Base-by-base conservation (phyloP, 30 jellyfish, hydroid and myxozoan genomes). In the Catostylus mosaicus region DNA sequence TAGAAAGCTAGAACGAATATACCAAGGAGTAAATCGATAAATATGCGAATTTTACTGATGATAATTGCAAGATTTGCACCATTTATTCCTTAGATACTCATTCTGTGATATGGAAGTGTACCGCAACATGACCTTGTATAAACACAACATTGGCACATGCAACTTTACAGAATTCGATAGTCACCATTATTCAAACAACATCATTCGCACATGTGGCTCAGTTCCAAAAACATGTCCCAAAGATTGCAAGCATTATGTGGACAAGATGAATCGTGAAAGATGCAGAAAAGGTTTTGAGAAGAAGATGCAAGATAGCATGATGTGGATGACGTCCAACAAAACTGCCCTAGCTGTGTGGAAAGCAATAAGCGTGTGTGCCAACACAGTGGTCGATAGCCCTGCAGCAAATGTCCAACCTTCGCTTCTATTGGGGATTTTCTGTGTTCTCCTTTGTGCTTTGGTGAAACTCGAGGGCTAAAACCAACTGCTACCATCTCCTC, bases 61-160 rank as follows among this genome's bases (percentile, higher is more conserved):
- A 9, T 46, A 46, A 46, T 46, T 46, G 60, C 60, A 19, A 46
- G n/a, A n/a, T n/a, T n/a, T n/a, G n/a, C 68, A 3, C 31, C 3
- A 45, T 37, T 45, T 43, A 11, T 8, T 1, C 12, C 57, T 59
- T 43, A 84, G 94, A 57, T 84, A 84, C 77, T 16, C 94, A 19
- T 65, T 84, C 30, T 84, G 94, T 64, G 94, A 84, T 50, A 22
- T 62, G 56, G 12, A 22, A 3, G 72, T 57, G 12, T 54, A 30
- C 72, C 65, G 56, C 38, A 84, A 84, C 66, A 23, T 36, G 59
- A 24, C 62, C 19, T 43, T 31, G 19, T 73, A 70, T 73, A 45
- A 59, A 8, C 94, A 84, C 75, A 75, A 75, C 64, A 72, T 84
- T 73, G 94, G 94, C 16, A 72, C 88, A 7, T 84, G 94, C 78